Base-by-base conservation (phyloP, 2,113 vertebrate genomes). In the Machaerirhynchus nigripectus region DNA sequence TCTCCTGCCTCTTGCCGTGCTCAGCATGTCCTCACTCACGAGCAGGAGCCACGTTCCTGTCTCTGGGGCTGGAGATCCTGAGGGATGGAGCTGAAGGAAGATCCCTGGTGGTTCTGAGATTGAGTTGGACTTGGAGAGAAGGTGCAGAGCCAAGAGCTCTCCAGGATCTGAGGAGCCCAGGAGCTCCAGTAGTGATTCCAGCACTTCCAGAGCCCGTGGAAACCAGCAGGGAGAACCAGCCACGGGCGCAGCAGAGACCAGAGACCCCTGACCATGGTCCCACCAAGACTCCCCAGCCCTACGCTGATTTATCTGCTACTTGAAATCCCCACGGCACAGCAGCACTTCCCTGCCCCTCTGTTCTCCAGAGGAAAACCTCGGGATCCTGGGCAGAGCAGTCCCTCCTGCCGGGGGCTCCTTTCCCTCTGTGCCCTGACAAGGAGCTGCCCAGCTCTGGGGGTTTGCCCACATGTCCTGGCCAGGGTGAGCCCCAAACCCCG, bases 291-390 rank as follows among this genome's bases (percentile, higher is more conserved):
- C 35, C 40, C 39, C 44, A 3, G 24, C 13, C 78, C 69, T 23
- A 1, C 44, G 11, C 61, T 40, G 35, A 24, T 59, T 88, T 30
- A 8, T 6, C 73, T 0, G 3, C 65, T 26, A 3, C 74, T 33
- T 18, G 3, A 40, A n/a, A 0, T 7, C 73, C 47, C 71, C 40
- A 3, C 0, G 0, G 65, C 55, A 13, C 59, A 55, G 44, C 67
- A 17, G 5, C 28, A 1, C 18, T 10, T 22, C 26, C 49, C 73
- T 37, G 33, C 9, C 44, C 42, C 42, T 49, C 78, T 5, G 11
- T 3, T 17, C 76, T 49, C 52, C 53, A 2, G 8, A 30, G 15
- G 1, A 6, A 57, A 69, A 6, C 57, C 65, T 17, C 0, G 10
- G 42, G 37, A 13, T 28, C n/a, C 44, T 12, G 40, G 63, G 13